Percentiles rank a stretch among this genome's conserved stretches.
Conservation (phyloP, 92 coral and sea anemone species). For the Phymanthus crucifer region DNA sequence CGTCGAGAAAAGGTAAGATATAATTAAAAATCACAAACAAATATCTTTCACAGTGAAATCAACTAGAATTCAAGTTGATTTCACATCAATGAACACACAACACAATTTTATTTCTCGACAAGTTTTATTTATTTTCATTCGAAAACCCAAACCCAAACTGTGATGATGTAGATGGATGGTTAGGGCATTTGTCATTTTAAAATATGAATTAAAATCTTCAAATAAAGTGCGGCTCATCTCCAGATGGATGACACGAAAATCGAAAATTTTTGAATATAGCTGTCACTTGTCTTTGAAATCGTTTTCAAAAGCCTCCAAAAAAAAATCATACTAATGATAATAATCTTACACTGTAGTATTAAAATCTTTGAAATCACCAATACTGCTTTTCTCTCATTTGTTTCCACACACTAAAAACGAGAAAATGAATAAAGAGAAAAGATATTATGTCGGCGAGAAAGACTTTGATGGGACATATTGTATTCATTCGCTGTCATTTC, state of each 20-base stretch:
- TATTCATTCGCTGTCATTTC: too few species aligned
- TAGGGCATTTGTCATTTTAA: not conserved
- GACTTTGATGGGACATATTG: too few species aligned
- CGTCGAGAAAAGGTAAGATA: conserved; percentile 86
- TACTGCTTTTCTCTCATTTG: too few species aligned
- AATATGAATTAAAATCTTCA: not conserved
- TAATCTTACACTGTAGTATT: too few species aligned
- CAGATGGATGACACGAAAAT: not conserved
- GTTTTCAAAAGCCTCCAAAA: not conserved
- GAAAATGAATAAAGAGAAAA: too few species aligned
- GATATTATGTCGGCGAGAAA: too few species aligned
- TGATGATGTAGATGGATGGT: not conserved
- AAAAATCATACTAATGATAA: not conserved
- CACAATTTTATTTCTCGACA: not conserved
- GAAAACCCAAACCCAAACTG: too few species aligned
- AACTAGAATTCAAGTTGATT: not conserved
- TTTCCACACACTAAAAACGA: too few species aligned
- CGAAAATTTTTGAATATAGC: not conserved
- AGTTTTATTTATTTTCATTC: not conserved
- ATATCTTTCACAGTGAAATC: not conserved
- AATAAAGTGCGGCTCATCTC: not conserved
- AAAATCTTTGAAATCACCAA: too few species aligned
- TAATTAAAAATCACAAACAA: not conserved
- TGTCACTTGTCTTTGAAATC: not conserved
- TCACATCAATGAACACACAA: not conserved